Base-by-base conservation (phyloP, 2,888 invertebrate genomes). In the Copidosoma aretas region DNA sequence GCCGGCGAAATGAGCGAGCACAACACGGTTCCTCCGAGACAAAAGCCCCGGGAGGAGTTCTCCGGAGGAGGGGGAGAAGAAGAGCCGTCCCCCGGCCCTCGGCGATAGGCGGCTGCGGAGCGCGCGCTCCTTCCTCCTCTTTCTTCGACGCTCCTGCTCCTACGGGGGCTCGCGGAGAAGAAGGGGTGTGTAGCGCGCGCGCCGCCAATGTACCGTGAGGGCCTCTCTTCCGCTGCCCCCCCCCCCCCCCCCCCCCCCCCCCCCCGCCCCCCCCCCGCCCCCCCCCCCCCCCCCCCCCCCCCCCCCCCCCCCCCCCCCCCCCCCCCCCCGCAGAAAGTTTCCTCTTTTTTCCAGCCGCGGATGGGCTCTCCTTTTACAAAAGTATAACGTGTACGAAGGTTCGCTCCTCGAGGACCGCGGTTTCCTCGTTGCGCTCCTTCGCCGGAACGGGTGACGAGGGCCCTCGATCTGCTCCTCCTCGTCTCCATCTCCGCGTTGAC, bases 11-110 rank as follows among this genome's bases (percentile, higher is more conserved):
- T 80, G 82, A 81, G 79, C 82, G 78, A 80, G 78, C 72, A 78
- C n/a, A n/a, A n/a, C n/a, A n/a, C 74, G 76, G 76, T 73, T 79
- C 79, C 79, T 81, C 81, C 82, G 81, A 82, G 79, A 82, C 81
- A 78, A 79, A 78, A 79, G 80, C 76, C 74, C 73, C 70, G 75
- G 76, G 75, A 77, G 72, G 64, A 68, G 63, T n/a, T n/a, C n/a
- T n/a, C n/a, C n/a, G n/a, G n/a, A n/a, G n/a, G n/a, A n/a, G 70
- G 69, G 71, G 54, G 22, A 25, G 60, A 24, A 53, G 64, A 32
- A 63, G 57, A 49, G 59, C n/a, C 53, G 57, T 43, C 39, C 32
- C 46, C 32, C 46, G 39, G 10, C 56, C 24, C 21, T 60, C 22
- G 19, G 41, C 60, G 70, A 70, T 66, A 63, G 66, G 52, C 41